phyloP scores from a whole-genome alignment of 1,140 invertebrate genomes.

The Pseudomyrmex flavicornis region DNA sequence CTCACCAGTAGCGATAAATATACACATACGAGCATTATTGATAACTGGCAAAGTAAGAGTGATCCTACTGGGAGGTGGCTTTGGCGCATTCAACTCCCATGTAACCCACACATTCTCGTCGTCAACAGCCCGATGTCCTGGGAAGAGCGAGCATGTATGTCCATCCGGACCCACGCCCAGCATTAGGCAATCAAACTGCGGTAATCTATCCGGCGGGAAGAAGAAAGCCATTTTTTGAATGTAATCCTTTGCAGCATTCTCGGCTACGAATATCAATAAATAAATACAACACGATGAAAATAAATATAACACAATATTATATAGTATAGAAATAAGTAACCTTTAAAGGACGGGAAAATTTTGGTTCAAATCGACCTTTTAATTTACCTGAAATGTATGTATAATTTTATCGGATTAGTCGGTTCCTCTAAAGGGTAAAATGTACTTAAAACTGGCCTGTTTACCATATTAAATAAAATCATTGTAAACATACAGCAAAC shows the following conservation, averaged over 20 bases:
- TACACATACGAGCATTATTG: slow-evolving; percentile 93
- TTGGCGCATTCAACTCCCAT: slow-evolving; percentile 96
- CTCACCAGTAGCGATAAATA: slow-evolving; percentile 94
- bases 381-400: too few species aligned
- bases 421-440: too few species aligned
- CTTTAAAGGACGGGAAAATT: too few species aligned
- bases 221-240: slow-evolving; percentile 87
- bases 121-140: slow-evolving; percentile 90
- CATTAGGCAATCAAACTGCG: slow-evolving; percentile 94
- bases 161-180: slow-evolving; percentile 99
- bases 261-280: slow-evolving; percentile 85
- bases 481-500: neutral
- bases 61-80: slow-evolving; percentile 95
- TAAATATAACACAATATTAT: slow-evolving; percentile 21
- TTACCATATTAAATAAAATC: neutral
- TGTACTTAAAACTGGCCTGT: neutral
- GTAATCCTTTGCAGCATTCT: slow-evolving; percentile 94
- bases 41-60: slow-evolving; percentile 97
- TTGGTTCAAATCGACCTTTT: too few species aligned
- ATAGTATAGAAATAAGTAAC: slow-evolving; percentile 17
- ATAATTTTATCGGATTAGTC: too few species aligned
- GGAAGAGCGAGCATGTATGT: slow-evolving; percentile 99
- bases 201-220: slow-evolving; percentile 87
- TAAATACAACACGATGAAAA: slow-evolving; percentile 18
- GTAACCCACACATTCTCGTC: slow-evolving; percentile 91